A percentile compares a stretch with the other conserved stretches of the same genome.
phyloP scores from a whole-genome alignment of 2,113 vertebrate genomes.

The Esox niger region DNA sequence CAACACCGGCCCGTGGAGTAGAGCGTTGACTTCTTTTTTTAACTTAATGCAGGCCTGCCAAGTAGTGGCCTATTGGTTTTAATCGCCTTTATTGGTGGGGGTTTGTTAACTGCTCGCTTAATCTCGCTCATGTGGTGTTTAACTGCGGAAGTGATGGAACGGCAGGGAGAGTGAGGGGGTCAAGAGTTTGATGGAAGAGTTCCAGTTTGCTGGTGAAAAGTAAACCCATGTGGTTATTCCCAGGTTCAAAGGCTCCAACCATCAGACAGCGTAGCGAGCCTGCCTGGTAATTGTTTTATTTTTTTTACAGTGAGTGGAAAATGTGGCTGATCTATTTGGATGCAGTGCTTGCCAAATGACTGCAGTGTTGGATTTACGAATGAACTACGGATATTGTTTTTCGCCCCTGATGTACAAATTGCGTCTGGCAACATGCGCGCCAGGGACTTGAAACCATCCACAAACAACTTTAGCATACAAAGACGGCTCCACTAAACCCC shows the following conservation, averaged over 20 bases:
- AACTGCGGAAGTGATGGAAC: conserved; percentile 57
- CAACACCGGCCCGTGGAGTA: conserved; percentile 13
- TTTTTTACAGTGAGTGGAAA: conserved; percentile 30
- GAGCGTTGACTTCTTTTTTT: conserved; percentile 35
- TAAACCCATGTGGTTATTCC: conserved; percentile 36
- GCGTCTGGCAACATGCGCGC: conserved; percentile 27
- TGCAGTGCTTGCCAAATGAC: conserved; percentile 25
- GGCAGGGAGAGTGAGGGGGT: conserved; percentile 14
- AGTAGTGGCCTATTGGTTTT: conserved; percentile 32
- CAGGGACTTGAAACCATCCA: conserved; percentile 30
- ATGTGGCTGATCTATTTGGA: conserved; percentile 42
- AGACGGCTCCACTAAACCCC: conserved; percentile 6
- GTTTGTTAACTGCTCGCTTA: conserved; percentile 46
- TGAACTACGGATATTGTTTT: conserved; percentile 15
- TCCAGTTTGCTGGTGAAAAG: conserved; percentile 21
- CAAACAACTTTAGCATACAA: conserved; percentile 32
- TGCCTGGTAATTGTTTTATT: conserved; percentile 29
- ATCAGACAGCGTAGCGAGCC: conserved; percentile 5
- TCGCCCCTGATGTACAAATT: conserved; percentile 20
- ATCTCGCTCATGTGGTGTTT: conserved; percentile 69
- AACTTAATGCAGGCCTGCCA: conserved; percentile 31
- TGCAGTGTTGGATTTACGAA: conserved; percentile 28
- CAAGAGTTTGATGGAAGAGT: conserved; percentile 4
- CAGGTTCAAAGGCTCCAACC: conserved; percentile 12
- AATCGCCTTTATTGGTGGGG: not conserved